These are phyloP conservation scores for Psilopsiagon aurifrons DNA, from an alignment of 2,113 vertebrate species.

Conservation along the genomic window DNA sequence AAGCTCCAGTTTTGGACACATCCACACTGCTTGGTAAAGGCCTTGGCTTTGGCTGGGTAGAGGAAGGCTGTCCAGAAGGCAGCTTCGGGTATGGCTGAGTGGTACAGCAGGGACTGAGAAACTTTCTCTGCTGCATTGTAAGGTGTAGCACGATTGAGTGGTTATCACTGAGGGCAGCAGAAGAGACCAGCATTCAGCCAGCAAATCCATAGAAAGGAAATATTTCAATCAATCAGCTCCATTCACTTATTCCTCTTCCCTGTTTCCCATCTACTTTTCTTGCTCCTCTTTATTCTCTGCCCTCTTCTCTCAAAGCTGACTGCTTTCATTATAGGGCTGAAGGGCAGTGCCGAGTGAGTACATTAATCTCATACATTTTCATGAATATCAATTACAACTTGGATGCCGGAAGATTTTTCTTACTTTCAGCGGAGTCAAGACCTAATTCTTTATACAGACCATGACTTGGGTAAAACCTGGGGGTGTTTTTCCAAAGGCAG, in stretches of 20 bases:
- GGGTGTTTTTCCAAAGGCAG: not conserved
- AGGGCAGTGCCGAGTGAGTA: not conserved
- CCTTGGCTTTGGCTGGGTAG: not conserved
- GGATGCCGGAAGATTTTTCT: conserved; percentile 11
- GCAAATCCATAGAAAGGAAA: not conserved
- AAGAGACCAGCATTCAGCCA: not conserved
- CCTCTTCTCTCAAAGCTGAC: not conserved
- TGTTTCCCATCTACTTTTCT: not conserved
- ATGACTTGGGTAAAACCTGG: not conserved
- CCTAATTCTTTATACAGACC: not conserved
- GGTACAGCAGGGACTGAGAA: not conserved
- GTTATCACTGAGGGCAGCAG: not conserved
- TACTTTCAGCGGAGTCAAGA: not conserved
- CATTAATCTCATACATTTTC: conserved; percentile 51
- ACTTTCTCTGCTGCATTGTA: not conserved
- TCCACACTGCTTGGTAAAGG: not conserved
- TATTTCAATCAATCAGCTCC: not conserved
- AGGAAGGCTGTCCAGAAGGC: not conserved
- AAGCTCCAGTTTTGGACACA: not conserved
- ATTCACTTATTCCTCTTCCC: not conserved
- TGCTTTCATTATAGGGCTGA: conserved; percentile 25
- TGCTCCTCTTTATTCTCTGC: not conserved
- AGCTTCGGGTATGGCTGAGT: not conserved
- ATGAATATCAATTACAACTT: conserved; percentile 38
- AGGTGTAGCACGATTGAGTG: not conserved